Conservation (phyloP, 2,888 invertebrate species). For the Gerris lacustris region DNA sequence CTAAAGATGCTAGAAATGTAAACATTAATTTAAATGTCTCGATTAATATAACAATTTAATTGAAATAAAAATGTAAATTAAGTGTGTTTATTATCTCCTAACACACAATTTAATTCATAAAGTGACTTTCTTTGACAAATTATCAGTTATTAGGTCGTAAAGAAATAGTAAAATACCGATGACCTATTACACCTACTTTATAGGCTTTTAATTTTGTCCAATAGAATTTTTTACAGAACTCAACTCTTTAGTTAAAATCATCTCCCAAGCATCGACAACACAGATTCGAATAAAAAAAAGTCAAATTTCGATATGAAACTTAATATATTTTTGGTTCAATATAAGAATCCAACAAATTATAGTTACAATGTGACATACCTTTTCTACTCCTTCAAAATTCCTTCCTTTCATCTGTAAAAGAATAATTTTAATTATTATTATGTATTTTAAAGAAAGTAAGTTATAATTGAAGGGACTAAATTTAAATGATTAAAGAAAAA, state of each 20-base stretch:
- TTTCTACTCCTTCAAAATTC: conserved; percentile 97
- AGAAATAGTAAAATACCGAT: no score
- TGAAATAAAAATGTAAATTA: no score
- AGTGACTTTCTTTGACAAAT: no score
- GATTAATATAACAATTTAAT: no score
- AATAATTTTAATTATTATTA: conserved; percentile 29
- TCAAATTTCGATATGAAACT: neutral
- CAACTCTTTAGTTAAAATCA: conserved; percentile 32
- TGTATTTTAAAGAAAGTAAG: neutral
- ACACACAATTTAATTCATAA: no score
- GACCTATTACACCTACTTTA: no score
- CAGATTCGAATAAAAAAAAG: conserved; percentile 31
- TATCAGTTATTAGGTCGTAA: no score
- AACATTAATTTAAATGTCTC: no score
- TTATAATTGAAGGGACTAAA: neutral
- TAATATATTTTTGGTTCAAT: conserved; percentile 25
- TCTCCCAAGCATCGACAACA: conserved; percentile 39
- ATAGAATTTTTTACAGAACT: no score
- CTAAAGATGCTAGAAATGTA: no score
- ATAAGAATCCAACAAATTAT: conserved; percentile 34
- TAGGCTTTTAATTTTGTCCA: no score
- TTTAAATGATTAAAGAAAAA: neutral
- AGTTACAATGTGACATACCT: conserved; percentile 54
- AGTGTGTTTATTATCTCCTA: no score
- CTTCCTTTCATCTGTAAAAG: conserved; percentile 84